phyloP scores from a whole-genome alignment of 1,140 invertebrate species.

The Triops longicaudatus region DNA sequence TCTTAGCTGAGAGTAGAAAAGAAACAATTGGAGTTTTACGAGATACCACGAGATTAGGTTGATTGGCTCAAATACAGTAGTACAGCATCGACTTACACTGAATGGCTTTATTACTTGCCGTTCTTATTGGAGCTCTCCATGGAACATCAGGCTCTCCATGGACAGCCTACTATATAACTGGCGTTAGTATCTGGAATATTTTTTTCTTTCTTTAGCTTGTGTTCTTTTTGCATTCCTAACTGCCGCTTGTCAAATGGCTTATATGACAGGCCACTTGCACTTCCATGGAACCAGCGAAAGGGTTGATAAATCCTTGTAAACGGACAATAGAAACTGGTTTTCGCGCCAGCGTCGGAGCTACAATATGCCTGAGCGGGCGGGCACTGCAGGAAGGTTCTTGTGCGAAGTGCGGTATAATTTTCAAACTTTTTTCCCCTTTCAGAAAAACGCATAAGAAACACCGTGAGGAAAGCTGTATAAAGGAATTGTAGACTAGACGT shows the following conservation, averaged over 20 bases:
- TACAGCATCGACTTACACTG: not conserved
- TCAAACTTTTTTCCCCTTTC: not conserved
- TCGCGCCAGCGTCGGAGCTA: not conserved
- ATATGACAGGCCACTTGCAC: not conserved
- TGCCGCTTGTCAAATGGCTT: conserved; percentile 7
- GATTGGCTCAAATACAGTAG: not conserved
- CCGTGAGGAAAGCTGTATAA: not conserved
- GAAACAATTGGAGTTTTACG: no score
- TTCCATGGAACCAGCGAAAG: not conserved
- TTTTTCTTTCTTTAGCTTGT: not conserved
- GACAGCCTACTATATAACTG: not conserved
- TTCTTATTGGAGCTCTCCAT: not conserved
- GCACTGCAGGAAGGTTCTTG: not conserved
- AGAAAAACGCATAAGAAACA: not conserved
- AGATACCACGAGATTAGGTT: not conserved
- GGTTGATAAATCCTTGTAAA: conserved; percentile 7
- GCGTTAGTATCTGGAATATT: not conserved
- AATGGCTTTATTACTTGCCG: not conserved
- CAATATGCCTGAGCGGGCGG: not conserved
- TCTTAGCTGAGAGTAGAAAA: not conserved
- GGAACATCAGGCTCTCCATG: not conserved
- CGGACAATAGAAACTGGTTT: conserved; percentile 12
- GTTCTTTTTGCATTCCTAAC: not conserved
- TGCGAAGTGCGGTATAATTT: not conserved
- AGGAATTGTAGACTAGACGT: not conserved